phyloP scores from a whole-genome alignment of 1,140 invertebrate species.

The Drosophila bifasciata region DNA sequence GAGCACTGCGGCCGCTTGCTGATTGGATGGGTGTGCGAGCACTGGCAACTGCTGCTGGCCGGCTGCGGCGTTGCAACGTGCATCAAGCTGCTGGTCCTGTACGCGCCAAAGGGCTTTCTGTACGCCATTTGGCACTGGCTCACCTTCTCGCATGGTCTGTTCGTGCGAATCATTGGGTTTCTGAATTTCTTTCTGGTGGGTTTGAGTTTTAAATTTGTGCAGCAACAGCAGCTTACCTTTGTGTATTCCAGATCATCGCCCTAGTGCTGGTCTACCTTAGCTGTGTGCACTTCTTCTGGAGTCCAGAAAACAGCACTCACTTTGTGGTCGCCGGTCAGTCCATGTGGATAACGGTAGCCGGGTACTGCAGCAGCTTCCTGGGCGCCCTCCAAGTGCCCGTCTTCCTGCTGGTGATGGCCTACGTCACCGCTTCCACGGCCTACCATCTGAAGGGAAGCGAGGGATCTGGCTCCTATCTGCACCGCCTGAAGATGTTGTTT shows the following conservation, averaged over 20 bases:
- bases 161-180: constrained; percentile 84
- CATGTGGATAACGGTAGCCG: constrained; percentile 86
- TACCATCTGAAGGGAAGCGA: constrained; percentile 84
- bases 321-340: constrained; percentile 86
- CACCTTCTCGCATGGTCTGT: constrained; percentile 76
- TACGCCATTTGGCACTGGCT: constrained; percentile 84
- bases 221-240: neutral
- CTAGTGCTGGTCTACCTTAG: constrained; percentile 85
- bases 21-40: constrained; percentile 86
- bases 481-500: constrained; percentile 67
- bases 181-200: constrained; percentile 85
- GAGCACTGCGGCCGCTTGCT: constrained; percentile 88
- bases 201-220: neutral
- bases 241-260: constrained; percentile 73
- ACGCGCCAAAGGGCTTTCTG: constrained; percentile 86
- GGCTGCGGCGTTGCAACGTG: constrained; percentile 64
- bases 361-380: constrained; percentile 86
- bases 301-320: constrained; percentile 84
- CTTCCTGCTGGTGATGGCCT: constrained; percentile 84
- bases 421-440: constrained; percentile 85
- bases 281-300: constrained; percentile 86
- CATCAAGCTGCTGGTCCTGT: constrained; percentile 84
- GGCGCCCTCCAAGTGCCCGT: constrained; percentile 85
- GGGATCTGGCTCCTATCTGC: constrained; percentile 50
- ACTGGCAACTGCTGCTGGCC: constrained; percentile 85